Percentiles rank a stretch among this genome's conserved stretches.
Conservation (phyloP, 2,113 vertebrate species). For the Hemiscyllium ocellatum region DNA sequence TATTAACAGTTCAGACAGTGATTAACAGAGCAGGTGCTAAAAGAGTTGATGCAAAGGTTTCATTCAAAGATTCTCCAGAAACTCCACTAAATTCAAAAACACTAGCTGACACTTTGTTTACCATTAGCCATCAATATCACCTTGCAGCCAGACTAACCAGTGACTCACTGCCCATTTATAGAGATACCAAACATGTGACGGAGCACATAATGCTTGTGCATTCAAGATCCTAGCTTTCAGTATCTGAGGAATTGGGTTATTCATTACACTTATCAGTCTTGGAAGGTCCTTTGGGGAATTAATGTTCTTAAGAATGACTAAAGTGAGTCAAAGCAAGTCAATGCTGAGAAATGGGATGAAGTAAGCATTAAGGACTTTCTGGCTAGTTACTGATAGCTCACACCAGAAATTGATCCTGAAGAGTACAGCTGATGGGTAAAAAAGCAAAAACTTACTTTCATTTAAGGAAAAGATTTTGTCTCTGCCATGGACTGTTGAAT, state of each 20-base stretch:
- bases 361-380: neutral
- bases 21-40: neutral
- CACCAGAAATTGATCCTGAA: neutral
- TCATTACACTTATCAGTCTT: neutral
- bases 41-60: neutral
- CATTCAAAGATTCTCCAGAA: neutral
- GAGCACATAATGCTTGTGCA: neutral
- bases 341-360: neutral
- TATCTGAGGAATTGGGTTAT: neutral
- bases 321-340: neutral
- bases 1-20: neutral
- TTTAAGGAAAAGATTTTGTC: neutral
- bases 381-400: neutral
- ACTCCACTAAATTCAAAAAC: neutral
- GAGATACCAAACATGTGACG: neutral
- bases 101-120: neutral
- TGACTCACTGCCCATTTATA: neutral
- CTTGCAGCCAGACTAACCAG: neutral
- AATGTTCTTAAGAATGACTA: neutral
- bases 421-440: neutral
- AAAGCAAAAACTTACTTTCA: neutral
- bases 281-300: neutral
- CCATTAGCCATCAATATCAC: neutral
- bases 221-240: neutral
- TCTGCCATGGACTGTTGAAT: neutral